Evolutionary conservation across 2,113 vertebrate genomes (phyloP).

Genomic region (Hypomesus transpacificus): DNA sequence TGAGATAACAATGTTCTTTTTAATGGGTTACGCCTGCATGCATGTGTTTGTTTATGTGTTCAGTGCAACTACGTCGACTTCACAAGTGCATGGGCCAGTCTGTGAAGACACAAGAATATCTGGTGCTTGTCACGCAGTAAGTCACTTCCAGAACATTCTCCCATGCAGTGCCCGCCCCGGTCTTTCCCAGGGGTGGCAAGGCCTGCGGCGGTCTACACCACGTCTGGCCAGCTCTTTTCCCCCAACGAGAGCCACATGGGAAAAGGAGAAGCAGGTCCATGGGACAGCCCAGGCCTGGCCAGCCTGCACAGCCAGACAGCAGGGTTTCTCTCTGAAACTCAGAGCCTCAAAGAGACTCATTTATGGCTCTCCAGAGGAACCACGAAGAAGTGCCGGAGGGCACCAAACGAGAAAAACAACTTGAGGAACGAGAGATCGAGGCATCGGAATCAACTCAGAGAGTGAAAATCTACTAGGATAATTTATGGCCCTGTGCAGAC

Average conservation of each 20-base stretch:
- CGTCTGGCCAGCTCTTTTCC: too few species aligned
- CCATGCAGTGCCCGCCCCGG: too few species aligned
- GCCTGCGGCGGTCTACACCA: too few species aligned
- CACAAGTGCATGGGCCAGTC: too few species aligned
- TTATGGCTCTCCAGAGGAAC: constrained; percentile 54
- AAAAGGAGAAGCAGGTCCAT: constrained; percentile 13
- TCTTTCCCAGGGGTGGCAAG: too few species aligned
- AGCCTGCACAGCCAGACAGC: constrained; percentile 58
- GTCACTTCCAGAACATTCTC: too few species aligned
- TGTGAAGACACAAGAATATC: too few species aligned
- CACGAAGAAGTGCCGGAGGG: constrained; percentile 64
- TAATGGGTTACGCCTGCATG: constrained; percentile 7
- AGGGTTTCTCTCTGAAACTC: constrained; percentile 55
- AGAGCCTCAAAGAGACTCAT: constrained; percentile 53
- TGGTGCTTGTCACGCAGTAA: too few species aligned
- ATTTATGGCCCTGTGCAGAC: constrained; percentile 49
- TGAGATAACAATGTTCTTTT: too few species aligned
- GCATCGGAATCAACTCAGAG: constrained; percentile 42
- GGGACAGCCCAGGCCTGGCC: constrained; percentile 42
- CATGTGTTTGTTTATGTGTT: constrained; percentile 11
- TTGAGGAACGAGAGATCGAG: constrained; percentile 46
- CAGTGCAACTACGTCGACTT: too few species aligned
- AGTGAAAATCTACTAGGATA: constrained; percentile 37
- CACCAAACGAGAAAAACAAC: constrained; percentile 65
- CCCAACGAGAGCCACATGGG: constrained; percentile 8